A percentile compares a stretch with the other conserved stretches of the same genome.
phyloP scores from a whole-genome alignment of 2,113 vertebrate genomes.

The Phylloscopus whistleri region DNA sequence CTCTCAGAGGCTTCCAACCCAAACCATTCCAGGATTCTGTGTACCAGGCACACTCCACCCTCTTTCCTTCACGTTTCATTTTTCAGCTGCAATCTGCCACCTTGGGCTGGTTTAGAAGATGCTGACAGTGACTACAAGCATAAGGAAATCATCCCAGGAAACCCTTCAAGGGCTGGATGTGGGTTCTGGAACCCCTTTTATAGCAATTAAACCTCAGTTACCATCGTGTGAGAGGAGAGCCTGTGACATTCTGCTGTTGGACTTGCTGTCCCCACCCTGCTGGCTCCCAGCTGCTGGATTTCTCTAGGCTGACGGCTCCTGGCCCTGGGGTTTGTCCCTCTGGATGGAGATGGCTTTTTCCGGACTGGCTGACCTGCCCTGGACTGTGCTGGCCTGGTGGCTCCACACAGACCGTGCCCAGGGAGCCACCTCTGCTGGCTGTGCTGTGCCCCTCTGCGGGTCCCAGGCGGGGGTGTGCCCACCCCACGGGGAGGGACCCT shows the following conservation, averaged over 20 bases:
- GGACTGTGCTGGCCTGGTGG: fast-evolving
- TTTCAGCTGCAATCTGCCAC: background rate
- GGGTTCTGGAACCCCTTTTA: background rate
- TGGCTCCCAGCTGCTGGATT: background rate
- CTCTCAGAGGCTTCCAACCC: background rate
- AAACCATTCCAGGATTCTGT: background rate
- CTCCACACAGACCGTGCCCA: fast-evolving
- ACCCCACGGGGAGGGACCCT: fast-evolving
- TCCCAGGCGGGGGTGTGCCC: fast-evolving
- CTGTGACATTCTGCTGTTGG: background rate
- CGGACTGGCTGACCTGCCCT: fast-evolving
- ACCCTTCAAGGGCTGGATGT: fast-evolving
- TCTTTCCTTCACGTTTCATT: background rate
- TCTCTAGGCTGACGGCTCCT: background rate
- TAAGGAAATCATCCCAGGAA: background rate
- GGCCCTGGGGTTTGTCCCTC: background rate
- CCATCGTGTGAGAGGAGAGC: fast-evolving
- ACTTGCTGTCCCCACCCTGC: fast-evolving
- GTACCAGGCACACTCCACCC: fast-evolving
- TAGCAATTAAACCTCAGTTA: fast-evolving
- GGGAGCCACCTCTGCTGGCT: background rate
- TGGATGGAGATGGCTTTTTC: fast-evolving
- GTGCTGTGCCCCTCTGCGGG: background rate
- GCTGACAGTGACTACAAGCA: background rate
- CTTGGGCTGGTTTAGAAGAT: background rate